Base-by-base conservation (phyloP, 2,113 vertebrate genomes). In the Psammodynastes pulverulentus region DNA sequence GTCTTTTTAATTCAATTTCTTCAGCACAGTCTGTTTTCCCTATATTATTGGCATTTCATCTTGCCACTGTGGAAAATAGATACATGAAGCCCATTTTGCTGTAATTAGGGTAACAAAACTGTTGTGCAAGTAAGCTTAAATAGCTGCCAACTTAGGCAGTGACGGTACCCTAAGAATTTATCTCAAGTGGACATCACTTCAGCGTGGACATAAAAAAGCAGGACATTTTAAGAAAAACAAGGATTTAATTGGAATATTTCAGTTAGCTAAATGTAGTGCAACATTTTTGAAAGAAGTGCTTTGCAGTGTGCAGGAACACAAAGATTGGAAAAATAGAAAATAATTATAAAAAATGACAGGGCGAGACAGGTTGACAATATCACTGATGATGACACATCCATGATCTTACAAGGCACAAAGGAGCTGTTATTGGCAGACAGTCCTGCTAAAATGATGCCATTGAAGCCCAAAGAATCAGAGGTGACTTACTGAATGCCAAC, bases 11-110 rank as follows among this genome's bases (percentile, higher is more conserved):
- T 53, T 54, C 21, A 15, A n/a, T 51, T 29, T 48, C 39, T 21
- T 34, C 2, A 48, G 94, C 94, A 95, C 62, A 0, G 94, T 94
- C 93, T 87, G 86, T 93, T 93, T 85, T 29, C 90, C 89, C 88
- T 62, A 34, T 56, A 51, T 87, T 86, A 91, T 90, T 91, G 90
- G 93, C 96, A 93, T 94, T 93, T 43, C 94, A 91, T 84, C 29
- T 49, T 85, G 90, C 89, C 51, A 2, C 88, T 9, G 0, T 15
- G 93, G 94, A 94, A 95, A 93, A 0, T 0, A 91, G 94, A 19
- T 0, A 84, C 91, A 94, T 79, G 94, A 89, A 26, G 54, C 90
- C 53, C 0, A 0, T 0, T 0, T 0, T 24, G 62, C 45, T 19
- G 9, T 10, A 53, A 7, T 84, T 90, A 26, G 15, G 26, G 17